Conservation (phyloP, 2,797 vertebrate species). For the Euthynnus affinis region DNA sequence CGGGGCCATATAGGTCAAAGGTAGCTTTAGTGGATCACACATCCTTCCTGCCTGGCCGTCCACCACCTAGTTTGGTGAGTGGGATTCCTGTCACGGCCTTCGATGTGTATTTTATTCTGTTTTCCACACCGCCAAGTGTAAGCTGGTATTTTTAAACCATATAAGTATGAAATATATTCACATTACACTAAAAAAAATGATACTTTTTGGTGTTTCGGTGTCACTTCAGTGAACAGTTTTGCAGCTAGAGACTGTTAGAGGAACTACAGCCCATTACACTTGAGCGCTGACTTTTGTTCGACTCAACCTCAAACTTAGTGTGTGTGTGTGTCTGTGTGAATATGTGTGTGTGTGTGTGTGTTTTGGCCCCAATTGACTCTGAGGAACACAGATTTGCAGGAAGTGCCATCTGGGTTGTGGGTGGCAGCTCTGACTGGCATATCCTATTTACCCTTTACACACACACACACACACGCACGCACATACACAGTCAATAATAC, state of each 20-base stretch:
- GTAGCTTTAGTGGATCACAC: conserved; percentile 58
- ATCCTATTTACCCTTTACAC: conserved; percentile 19
- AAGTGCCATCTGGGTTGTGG: conserved; percentile 68
- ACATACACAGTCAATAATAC: neutral
- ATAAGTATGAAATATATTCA: no score
- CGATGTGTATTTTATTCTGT: conserved; percentile 1
- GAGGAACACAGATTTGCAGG: conserved; percentile 40
- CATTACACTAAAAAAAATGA: no score
- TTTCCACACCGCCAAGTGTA: no score
- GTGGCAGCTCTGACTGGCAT: conserved; percentile 42
- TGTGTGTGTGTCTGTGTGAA: conserved; percentile 3
- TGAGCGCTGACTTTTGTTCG: neutral
- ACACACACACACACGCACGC: neutral
- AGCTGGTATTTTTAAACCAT: no score
- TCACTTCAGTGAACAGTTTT: neutral
- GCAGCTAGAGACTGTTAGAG: neutral
- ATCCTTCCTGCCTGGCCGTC: conserved; percentile 68
- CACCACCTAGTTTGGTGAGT: conserved; percentile 49
- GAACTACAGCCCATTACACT: neutral
- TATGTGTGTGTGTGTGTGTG: neutral
- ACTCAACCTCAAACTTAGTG: neutral
- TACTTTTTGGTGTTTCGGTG: neutral
- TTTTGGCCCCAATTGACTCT: conserved; percentile 1
- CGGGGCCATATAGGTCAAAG: conserved; percentile 56
- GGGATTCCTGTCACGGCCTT: conserved; percentile 16